phyloP scores from a whole-genome alignment of 2,797 vertebrate genomes.

The Enteromius viviparus region DNA sequence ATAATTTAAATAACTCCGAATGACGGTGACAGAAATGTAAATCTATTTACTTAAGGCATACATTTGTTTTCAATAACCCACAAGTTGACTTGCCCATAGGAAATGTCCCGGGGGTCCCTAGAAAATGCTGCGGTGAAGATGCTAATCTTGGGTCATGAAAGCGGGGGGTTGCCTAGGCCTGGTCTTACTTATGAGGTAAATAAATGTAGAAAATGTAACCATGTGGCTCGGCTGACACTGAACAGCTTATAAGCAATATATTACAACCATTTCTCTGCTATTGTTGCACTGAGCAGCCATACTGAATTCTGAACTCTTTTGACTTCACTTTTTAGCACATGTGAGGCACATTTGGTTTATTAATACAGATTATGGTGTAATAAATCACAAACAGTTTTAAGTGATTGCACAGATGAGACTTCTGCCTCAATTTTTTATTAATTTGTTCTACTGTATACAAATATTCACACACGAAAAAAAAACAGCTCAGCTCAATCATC shows the following conservation, averaged over 20 bases:
- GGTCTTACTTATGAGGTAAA: no score
- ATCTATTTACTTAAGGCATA: not conserved
- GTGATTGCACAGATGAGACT: conserved; percentile 61
- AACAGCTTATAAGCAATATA: no score
- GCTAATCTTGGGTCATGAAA: no score
- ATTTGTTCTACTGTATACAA: conserved; percentile 91
- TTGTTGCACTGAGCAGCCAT: not conserved
- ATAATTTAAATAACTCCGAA: not conserved
- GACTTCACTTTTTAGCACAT: not conserved
- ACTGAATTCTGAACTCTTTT: not conserved
- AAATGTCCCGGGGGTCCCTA: not conserved
- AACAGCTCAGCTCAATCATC: conserved; percentile 69
- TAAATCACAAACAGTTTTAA: conserved; percentile 25
- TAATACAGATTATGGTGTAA: not conserved
- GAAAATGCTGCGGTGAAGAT: not conserved
- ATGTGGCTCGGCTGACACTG: no score
- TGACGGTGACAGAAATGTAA: not conserved
- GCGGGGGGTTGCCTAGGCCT: no score
- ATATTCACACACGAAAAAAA: conserved; percentile 85
- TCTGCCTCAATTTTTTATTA: conserved; percentile 84
- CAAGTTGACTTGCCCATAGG: not conserved
- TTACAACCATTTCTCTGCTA: no score
- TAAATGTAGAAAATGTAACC: no score
- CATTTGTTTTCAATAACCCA: not conserved
- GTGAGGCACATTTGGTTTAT: not conserved